These are phyloP conservation scores for Dissostichus mawsoni DNA, from an alignment of 2,113 vertebrate species.

Conservation along the genomic window DNA sequence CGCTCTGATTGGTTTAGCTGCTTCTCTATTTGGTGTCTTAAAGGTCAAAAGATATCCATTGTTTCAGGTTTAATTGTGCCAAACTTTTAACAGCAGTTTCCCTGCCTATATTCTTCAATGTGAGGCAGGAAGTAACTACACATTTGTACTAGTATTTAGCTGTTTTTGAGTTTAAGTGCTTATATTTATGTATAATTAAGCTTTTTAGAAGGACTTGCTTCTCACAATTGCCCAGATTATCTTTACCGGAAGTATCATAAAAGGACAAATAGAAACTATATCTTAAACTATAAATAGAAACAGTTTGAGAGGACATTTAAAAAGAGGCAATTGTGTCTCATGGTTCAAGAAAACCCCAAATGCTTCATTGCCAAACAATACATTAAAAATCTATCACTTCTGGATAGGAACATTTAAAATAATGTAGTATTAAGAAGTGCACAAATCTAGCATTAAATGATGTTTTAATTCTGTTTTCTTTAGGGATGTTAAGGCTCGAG, in stretches of 20 bases:
- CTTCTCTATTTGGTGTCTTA: not conserved
- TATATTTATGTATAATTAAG: not conserved
- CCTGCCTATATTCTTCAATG: no score
- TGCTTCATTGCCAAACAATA: not conserved
- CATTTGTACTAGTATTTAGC: no score
- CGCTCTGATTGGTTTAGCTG: no score
- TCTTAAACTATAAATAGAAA: not conserved
- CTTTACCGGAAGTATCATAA: not conserved
- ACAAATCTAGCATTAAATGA: not conserved
- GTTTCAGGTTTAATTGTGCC: not conserved
- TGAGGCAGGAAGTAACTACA: not conserved
- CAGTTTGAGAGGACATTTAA: no score
- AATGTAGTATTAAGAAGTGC: not conserved
- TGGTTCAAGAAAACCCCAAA: not conserved
- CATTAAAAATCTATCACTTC: not conserved
- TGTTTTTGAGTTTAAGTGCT: not conserved
- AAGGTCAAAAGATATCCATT: not conserved
- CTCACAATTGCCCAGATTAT: not conserved
- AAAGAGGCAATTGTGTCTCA: not conserved
- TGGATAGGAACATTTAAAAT: not conserved
- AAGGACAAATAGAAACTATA: slow-evolving; percentile 1
- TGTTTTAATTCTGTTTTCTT: not conserved
- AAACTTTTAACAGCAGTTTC: not conserved
- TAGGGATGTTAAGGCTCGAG: not conserved
- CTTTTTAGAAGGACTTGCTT: no score